phyloP scores from a whole-genome alignment of 2,797 vertebrate genomes.

The Moxostoma hubbsi region DNA sequence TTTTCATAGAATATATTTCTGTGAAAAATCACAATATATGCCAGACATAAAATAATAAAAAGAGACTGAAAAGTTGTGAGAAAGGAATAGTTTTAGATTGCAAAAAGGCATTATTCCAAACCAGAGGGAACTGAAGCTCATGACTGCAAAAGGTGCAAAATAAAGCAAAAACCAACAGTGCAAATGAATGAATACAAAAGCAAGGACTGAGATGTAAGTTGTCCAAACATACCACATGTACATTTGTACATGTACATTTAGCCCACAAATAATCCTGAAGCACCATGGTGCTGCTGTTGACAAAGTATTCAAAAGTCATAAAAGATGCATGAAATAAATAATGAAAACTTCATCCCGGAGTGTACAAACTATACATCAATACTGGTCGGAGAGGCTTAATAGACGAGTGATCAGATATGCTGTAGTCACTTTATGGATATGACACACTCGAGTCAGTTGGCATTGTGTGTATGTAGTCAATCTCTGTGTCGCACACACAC shows the following conservation, averaged over 20 bases:
- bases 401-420: slow-evolving; percentile 50
- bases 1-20: no score
- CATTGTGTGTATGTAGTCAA: slow-evolving; percentile 69
- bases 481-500: slow-evolving; percentile 52
- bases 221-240: neutral
- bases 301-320: slow-evolving; percentile 45
- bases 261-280: slow-evolving; percentile 42
- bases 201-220: slow-evolving; percentile 63
- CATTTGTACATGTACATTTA: slow-evolving; percentile 47
- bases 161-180: slow-evolving; percentile 71
- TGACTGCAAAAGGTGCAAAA: slow-evolving; percentile 73
- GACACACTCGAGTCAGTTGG: slow-evolving; percentile 74
- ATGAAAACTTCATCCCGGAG: slow-evolving; percentile 62
- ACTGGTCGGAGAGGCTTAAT: slow-evolving; percentile 71
- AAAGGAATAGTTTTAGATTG: neutral
- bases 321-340: slow-evolving; percentile 58
- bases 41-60: no score
- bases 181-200: slow-evolving; percentile 61
- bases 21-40: no score
- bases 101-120: slow-evolving; percentile 1
- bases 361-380: slow-evolving; percentile 76
- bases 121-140: neutral
- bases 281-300: neutral
- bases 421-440: slow-evolving; percentile 49
- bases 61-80: neutral